Percentiles rank a stretch among this genome's conserved stretches.
Conservation (phyloP, 2,113 vertebrate species). For the Xyliphius kryptos region DNA sequence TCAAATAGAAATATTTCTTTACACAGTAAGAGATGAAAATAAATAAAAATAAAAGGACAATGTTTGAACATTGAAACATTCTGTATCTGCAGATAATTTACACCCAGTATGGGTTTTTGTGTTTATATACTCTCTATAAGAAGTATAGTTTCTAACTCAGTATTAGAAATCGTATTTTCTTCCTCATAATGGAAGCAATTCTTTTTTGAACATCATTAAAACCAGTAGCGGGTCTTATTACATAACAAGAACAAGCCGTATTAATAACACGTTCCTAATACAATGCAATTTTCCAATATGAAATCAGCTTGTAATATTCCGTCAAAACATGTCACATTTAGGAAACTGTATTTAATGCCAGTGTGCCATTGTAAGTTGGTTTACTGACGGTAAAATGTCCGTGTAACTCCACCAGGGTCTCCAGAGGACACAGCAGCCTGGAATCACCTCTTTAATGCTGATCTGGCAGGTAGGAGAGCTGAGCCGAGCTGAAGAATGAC, state of each 20-base stretch:
- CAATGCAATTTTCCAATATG: background rate
- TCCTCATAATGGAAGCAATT: too few relatives aligned
- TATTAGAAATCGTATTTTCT: too few relatives aligned
- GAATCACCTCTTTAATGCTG: constrained; percentile 45
- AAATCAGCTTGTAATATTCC: constrained; percentile 25
- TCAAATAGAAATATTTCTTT: background rate
- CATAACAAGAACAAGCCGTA: background rate
- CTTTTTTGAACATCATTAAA: too few relatives aligned
- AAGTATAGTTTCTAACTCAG: too few relatives aligned
- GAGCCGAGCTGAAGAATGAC: constrained; percentile 8
- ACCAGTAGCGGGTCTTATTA: background rate
- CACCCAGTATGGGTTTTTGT: constrained; percentile 1
- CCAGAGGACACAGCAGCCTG: constrained; percentile 51
- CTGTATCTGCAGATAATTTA: background rate
- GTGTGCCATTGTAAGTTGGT: constrained; percentile 43
- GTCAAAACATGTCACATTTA: constrained; percentile 35
- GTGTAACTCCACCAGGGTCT: constrained; percentile 61
- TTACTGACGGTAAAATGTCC: constrained; percentile 4
- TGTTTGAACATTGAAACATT: background rate
- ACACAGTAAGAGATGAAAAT: background rate
- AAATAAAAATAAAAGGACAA: background rate
- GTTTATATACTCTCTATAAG: too few relatives aligned
- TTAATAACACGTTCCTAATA: background rate
- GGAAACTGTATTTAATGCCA: constrained; percentile 48
- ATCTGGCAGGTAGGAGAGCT: constrained; percentile 27